Conservation (phyloP, 1,140 invertebrate species). For the Anastrepha ludens region DNA sequence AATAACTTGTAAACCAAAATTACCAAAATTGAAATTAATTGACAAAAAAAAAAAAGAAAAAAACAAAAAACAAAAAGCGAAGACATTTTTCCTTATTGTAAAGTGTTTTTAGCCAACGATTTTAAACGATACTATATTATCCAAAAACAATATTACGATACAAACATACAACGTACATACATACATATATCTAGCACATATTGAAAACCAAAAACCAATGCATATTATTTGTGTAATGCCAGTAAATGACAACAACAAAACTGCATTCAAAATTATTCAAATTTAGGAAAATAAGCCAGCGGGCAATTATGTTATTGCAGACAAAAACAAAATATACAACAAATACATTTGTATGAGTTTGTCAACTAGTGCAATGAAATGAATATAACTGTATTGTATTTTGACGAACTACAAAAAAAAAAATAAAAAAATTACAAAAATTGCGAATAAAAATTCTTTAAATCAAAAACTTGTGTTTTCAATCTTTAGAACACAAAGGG, state of each 20-base stretch:
- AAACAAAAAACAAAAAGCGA: background rate
- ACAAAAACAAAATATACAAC: background rate
- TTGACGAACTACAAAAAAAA: background rate
- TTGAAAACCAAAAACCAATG: background rate
- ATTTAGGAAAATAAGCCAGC: background rate
- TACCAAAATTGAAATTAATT: background rate
- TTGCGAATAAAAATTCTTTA: conserved; percentile 16
- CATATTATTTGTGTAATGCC: conserved; percentile 34
- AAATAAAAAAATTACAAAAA: conserved; percentile 23
- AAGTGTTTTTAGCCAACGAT: conserved; percentile 53
- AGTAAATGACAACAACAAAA: background rate
- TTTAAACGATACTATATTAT: conserved; percentile 38
- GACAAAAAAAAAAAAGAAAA: background rate
- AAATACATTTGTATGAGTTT: background rate
- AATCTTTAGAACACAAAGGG: background rate
- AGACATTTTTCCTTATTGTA: conserved; percentile 51
- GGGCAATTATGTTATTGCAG: conserved; percentile 3
- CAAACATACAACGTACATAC: background rate
- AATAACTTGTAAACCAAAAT: background rate
- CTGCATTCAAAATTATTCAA: conserved; percentile 13
- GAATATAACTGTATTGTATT: background rate
- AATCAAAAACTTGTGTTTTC: background rate
- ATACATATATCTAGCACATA: conserved; percentile 1
- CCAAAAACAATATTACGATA: background rate
- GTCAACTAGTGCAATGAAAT: background rate